A percentile compares a stretch with the other conserved stretches of the same genome.
Conservation (phyloP, 2,113 vertebrate genomes). For the Neopipo cinnamomea region DNA sequence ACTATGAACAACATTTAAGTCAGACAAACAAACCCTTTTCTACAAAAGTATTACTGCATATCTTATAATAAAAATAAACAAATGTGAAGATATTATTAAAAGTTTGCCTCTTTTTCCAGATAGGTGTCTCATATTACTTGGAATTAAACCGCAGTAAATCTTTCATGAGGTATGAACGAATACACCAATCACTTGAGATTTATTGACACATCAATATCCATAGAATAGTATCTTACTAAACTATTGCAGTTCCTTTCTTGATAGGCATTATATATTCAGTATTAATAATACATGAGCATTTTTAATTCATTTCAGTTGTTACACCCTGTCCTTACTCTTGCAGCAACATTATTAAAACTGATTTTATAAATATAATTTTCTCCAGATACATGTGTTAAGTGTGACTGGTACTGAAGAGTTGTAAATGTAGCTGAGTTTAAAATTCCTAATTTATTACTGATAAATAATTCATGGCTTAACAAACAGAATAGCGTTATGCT, state of each 20-base stretch:
- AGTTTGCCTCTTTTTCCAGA: slow-evolving; percentile 46
- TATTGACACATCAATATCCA: slow-evolving; percentile 72
- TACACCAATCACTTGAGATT: slow-evolving; percentile 66
- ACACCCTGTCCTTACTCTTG: slow-evolving; percentile 61
- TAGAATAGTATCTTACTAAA: slow-evolving; percentile 63
- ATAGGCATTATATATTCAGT: slow-evolving; percentile 60
- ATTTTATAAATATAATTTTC: slow-evolving; percentile 70
- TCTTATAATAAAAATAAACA: slow-evolving; percentile 71
- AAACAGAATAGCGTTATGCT: neutral
- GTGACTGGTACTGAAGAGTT: slow-evolving; percentile 32
- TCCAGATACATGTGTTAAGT: slow-evolving; percentile 48
- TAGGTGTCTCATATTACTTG: slow-evolving; percentile 15
- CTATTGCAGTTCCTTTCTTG: slow-evolving; percentile 54
- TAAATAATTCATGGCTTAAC: slow-evolving; percentile 69
- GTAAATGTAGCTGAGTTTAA: slow-evolving; percentile 46
- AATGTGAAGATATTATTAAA: slow-evolving; percentile 62
- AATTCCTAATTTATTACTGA: slow-evolving; percentile 57
- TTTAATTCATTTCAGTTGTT: slow-evolving; percentile 75
- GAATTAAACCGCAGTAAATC: slow-evolving; percentile 71
- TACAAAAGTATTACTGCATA: slow-evolving; percentile 57
- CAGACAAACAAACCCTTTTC: slow-evolving; percentile 44
- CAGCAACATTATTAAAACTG: slow-evolving; percentile 70
- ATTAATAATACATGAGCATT: slow-evolving; percentile 75
- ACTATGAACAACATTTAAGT: slow-evolving; percentile 37
- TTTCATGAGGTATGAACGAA: slow-evolving; percentile 69